Percentiles rank a stretch among this genome's conserved stretches.
phyloP scores from a whole-genome alignment of 2,797 vertebrate species.

The Parambassis ranga region DNA sequence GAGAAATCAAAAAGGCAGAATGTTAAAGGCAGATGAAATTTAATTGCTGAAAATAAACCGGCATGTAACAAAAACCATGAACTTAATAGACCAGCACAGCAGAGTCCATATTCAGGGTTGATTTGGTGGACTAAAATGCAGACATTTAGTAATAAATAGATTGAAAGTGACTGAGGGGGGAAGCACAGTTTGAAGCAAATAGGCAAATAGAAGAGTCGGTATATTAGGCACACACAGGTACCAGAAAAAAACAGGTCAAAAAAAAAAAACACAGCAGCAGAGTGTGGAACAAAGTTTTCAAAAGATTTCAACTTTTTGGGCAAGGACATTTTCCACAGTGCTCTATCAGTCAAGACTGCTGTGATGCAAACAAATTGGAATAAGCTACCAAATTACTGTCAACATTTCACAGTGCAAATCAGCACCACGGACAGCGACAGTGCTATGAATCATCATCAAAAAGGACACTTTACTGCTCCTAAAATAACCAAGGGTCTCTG shows the following conservation, averaged over 20 bases:
- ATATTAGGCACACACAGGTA: too few relatives aligned
- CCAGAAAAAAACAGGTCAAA: too few relatives aligned
- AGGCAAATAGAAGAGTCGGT: too few relatives aligned
- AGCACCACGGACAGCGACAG: slow-evolving; percentile 2
- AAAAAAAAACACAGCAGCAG: too few relatives aligned
- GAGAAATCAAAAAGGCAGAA: background rate
- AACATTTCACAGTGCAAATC: too few relatives aligned
- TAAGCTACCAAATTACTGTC: too few relatives aligned
- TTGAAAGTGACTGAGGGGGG: background rate
- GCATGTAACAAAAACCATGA: background rate
- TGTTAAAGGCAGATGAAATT: background rate
- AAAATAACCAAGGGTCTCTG: background rate
- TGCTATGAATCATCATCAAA: too few relatives aligned
- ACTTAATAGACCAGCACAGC: background rate
- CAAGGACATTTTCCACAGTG: too few relatives aligned
- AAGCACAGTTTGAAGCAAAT: too few relatives aligned
- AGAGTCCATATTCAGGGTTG: background rate
- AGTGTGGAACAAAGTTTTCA: background rate
- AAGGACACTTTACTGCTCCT: slow-evolving; percentile 3
- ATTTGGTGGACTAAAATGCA: background rate
- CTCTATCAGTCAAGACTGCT: background rate
- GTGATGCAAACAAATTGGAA: background rate
- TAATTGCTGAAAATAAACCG: background rate
- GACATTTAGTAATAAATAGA: background rate
- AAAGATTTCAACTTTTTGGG: slow-evolving; percentile 1